phyloP scores from a whole-genome alignment of 2,797 vertebrate species.

The Anabas testudineus region DNA sequence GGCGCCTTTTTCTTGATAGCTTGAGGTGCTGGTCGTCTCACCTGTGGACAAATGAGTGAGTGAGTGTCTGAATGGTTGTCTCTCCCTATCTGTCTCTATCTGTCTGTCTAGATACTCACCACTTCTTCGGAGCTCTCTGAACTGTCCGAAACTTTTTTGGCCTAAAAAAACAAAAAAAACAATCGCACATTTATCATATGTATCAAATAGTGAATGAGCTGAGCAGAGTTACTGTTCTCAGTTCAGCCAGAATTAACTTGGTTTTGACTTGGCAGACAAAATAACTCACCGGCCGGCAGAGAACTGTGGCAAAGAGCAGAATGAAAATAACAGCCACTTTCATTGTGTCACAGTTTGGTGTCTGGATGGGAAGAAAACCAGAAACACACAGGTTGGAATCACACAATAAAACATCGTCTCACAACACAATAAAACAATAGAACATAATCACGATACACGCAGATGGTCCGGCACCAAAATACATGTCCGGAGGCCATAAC shows the following conservation, averaged over 20 bases:
- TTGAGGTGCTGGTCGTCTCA: constrained; percentile 49
- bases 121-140: constrained; percentile 86
- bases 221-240: background rate
- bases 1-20: constrained; percentile 33
- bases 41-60: constrained; percentile 45
- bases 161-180: no score
- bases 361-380: constrained; percentile 41
- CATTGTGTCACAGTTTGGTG: constrained; percentile 75
- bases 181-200: no score
- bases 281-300: constrained; percentile 81
- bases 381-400: constrained; percentile 33
- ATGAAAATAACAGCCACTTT: constrained; percentile 81
- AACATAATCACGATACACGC: constrained; percentile 13
- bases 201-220: no score
- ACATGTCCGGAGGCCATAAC: constrained; percentile 29
- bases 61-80: background rate
- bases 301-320: constrained; percentile 82
- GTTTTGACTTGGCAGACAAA: background rate
- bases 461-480: constrained; percentile 9
- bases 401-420: constrained; percentile 24
- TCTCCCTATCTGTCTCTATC: background rate
- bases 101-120: constrained; percentile 61
- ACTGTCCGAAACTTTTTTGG: constrained; percentile 64
- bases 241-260: background rate
- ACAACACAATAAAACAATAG: constrained; percentile 34